These are phyloP conservation scores for Drosophila cardini DNA, from an alignment of 1,140 invertebrate genomes.

Conservation along the genomic window DNA sequence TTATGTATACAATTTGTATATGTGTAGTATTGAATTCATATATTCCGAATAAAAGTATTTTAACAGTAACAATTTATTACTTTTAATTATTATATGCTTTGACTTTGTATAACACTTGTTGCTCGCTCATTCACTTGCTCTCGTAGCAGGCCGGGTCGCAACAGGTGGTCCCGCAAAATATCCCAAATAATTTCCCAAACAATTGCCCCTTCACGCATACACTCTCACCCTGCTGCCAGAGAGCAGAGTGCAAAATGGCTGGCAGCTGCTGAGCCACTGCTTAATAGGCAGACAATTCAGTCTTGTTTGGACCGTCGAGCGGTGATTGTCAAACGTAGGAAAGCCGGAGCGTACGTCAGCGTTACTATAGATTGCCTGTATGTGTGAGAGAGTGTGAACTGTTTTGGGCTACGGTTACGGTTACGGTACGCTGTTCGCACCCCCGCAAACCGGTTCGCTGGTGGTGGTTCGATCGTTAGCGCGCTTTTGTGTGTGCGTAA, in stretches of 20 bases:
- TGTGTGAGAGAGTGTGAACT: conserved; percentile 56
- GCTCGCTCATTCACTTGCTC: neutral
- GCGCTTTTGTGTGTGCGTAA: conserved; percentile 31
- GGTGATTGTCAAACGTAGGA: conserved; percentile 41
- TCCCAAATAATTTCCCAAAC: conserved; percentile 69
- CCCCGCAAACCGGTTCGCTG: conserved; percentile 69
- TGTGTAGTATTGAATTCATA: conserved; percentile 18
- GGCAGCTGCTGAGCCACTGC: conserved; percentile 35
- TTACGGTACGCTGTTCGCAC: conserved; percentile 62
- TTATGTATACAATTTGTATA: conserved; percentile 2
- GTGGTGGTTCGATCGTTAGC: conserved; percentile 57
- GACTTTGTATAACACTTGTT: no score
- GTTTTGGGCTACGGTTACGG: conserved; percentile 62
- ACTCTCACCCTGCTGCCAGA: conserved; percentile 3
- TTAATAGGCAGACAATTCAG: conserved; percentile 37
- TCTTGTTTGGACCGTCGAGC: conserved; percentile 73
- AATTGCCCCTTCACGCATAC: conserved; percentile 53
- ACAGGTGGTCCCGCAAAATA: conserved; percentile 50
- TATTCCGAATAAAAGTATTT: conserved; percentile 54
- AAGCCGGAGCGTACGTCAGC: conserved; percentile 49
- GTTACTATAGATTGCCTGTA: conserved; percentile 47
- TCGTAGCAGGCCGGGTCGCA: conserved; percentile 14
- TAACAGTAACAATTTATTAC: conserved; percentile 18
- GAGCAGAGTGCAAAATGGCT: conserved; percentile 44
- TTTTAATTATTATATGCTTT: neutral